phyloP scores from a whole-genome alignment of 2,113 vertebrate genomes.

The Atherinomorus stipes region DNA sequence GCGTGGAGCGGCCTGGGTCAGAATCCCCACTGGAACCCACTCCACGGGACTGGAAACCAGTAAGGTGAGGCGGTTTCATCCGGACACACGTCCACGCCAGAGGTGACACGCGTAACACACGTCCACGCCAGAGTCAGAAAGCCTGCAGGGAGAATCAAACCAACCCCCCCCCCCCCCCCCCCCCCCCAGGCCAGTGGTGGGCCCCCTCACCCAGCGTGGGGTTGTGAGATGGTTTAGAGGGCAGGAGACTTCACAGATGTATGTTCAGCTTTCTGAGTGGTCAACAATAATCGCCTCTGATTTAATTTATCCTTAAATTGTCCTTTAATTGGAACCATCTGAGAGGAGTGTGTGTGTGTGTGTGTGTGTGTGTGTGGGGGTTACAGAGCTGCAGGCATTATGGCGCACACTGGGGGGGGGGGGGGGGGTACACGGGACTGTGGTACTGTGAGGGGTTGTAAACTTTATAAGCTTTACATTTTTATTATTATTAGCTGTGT shows the following conservation, averaged over 20 bases:
- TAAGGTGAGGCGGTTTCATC: slow-evolving; percentile 16
- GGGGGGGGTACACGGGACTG: too few relatives aligned
- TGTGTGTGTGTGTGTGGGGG: too few relatives aligned
- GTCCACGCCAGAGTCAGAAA: background rate
- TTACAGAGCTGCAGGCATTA: background rate
- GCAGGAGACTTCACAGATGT: background rate
- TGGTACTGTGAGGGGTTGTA: background rate
- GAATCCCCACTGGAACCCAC: slow-evolving; percentile 7
- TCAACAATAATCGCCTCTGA: background rate
- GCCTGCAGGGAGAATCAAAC: too few relatives aligned
- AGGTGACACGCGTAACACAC: too few relatives aligned
- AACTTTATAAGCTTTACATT: background rate
- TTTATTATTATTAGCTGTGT: too few relatives aligned
- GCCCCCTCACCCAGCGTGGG: too few relatives aligned
- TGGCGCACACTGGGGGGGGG: background rate
- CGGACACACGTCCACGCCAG: too few relatives aligned
- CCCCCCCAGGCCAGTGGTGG: too few relatives aligned
- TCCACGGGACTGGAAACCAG: slow-evolving; percentile 25
- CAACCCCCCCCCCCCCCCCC: too few relatives aligned
- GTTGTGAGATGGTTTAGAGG: background rate
- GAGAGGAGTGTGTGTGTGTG: background rate
- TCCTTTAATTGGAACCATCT: background rate
- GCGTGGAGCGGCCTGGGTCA: slow-evolving; percentile 14
- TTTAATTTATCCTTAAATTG: background rate
- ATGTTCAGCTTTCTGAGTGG: background rate